These are phyloP conservation scores for Sebastes variabilis DNA, from an alignment of 2,797 vertebrate species.

Conservation along the genomic window DNA sequence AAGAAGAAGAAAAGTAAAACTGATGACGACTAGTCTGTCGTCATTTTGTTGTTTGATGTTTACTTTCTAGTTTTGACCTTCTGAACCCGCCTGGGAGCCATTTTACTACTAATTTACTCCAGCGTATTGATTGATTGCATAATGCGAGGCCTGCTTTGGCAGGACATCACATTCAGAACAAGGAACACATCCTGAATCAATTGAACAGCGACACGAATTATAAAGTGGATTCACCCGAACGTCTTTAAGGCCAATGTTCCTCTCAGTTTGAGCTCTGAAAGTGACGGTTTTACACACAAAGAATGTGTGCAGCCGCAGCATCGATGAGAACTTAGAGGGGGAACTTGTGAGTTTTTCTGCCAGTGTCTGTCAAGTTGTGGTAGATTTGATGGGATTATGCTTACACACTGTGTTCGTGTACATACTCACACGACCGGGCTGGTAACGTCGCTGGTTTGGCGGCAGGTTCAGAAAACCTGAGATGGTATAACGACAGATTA, in stretches of 20 bases:
- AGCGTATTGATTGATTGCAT: background rate
- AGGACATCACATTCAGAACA: background rate
- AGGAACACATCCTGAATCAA: conserved; percentile 13
- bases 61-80: conserved; percentile 1
- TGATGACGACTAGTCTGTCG: conserved; percentile 41
- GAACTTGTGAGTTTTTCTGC: background rate
- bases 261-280: background rate
- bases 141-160: background rate
- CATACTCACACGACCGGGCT: background rate
- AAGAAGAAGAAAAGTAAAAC: conserved; percentile 58
- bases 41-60: background rate
- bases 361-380: conserved; percentile 2
- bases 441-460: background rate
- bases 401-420: conserved; percentile 10
- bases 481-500: background rate
- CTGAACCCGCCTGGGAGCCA: background rate
- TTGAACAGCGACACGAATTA: background rate
- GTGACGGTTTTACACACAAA: conserved; percentile 8
- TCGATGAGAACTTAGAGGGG: background rate
- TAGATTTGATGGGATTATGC: background rate
- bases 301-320: background rate
- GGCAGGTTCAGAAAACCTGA: conserved; percentile 6
- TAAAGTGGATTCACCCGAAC: background rate
- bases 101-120: background rate
- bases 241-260: conserved; percentile 12